Base-by-base conservation (phyloP, 1,140 invertebrate genomes). In the Nomia melanderi region DNA sequence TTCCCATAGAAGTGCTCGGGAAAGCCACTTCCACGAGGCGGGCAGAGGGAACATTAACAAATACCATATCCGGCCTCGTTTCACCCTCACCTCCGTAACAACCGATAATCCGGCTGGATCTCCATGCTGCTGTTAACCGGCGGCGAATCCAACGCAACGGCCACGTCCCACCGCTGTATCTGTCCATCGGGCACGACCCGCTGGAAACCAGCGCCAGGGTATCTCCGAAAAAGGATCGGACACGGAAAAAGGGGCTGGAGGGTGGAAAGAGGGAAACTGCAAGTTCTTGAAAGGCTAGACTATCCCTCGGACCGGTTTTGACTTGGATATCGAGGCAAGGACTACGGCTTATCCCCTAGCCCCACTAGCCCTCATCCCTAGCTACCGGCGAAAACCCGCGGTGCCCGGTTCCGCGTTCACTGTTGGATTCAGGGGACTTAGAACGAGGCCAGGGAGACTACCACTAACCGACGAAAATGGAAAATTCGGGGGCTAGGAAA, bases 401-500 rank as follows among this genome's bases (percentile, higher is more conserved):
- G n/a, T 25, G 29, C 4, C 29, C 14, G n/a, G 23, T 25, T 27
- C 23, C 29, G 54, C 12, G 1, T 31, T 2, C 36, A 39, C 11
- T 12, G 41, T 29, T 25, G 17, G 6, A n/a, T n/a, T 20, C 47
- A 8, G 7, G n/a, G 47, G 20, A 17, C 12, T 4, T 44, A 6
- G 20, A 44, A 63, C 31, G 27, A 36, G 36, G 41, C 23, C 3
- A n/a, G 25, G 9, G 47, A 29, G 8, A 39, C n/a, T 29, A n/a
- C 23, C 9, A 56, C 59, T 27, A 60, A 56, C 41, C 44, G 63
- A 66, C 75, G 84, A 65, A 86, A 87, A 84, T 82, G 81, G 81
- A 83, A 86, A 84, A 88, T 88, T 79, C 57, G 79, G 39, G 17
- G 53, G 56, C 39, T 74, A 71, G 80, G 77, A 86, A 86, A 86